Evolutionary conservation across 2,888 invertebrate species (phyloP).

Genomic region (Nephrotoma flavescens): DNA sequence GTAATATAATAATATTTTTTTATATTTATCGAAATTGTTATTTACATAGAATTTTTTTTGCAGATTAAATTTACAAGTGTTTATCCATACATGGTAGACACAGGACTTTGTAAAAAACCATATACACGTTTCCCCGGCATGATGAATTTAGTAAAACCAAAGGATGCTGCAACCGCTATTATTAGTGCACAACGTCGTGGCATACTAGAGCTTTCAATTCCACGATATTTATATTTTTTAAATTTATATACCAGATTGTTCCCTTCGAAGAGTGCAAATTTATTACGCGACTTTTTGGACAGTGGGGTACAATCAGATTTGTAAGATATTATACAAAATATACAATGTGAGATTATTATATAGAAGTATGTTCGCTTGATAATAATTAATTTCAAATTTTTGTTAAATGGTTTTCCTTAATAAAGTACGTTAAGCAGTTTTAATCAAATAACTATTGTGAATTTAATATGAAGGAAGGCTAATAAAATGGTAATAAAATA

Average conservation of each 20-base stretch:
- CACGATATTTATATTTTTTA: constrained; percentile 35
- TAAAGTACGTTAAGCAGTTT: too few species aligned
- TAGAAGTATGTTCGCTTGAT: background rate
- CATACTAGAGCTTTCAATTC: constrained; percentile 45
- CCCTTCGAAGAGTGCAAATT: constrained; percentile 36
- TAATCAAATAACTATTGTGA: too few species aligned
- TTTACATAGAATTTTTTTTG: background rate
- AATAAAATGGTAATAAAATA: too few species aligned
- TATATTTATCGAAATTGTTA: background rate
- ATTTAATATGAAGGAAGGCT: too few species aligned
- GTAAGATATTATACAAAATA: background rate
- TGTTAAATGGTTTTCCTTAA: background rate
- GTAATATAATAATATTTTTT: too few species aligned
- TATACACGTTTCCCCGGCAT: constrained; percentile 50
- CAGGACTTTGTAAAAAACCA: constrained; percentile 67
- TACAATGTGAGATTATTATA: background rate
- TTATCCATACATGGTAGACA: constrained; percentile 79
- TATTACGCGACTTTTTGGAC: constrained; percentile 47
- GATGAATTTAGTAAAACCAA: constrained; percentile 46
- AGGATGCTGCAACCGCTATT: constrained; percentile 48
- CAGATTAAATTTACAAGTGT: constrained; percentile 68
- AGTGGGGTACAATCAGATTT: constrained; percentile 44
- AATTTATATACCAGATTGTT: constrained; percentile 29
- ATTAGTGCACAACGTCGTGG: constrained; percentile 51
- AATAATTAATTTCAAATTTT: background rate